Evolutionary conservation across 2,113 vertebrate species (phyloP).

Genomic region (Sander vitreus): DNA sequence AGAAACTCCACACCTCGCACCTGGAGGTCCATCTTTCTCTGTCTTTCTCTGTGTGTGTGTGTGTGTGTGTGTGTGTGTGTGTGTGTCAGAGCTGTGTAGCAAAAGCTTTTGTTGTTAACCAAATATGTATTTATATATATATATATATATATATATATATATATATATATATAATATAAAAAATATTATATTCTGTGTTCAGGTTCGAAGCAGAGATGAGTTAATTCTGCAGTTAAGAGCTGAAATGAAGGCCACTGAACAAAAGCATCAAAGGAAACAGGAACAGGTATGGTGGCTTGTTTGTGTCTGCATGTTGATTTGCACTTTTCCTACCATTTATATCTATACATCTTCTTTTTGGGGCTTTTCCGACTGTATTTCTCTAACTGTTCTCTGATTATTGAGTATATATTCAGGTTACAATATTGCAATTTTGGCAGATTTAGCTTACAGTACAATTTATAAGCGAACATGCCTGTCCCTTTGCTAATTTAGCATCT

Average conservation of each 20-base stretch:
- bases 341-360: neutral
- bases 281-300: slow-evolving; percentile 65
- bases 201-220: slow-evolving; percentile 74
- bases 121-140: neutral
- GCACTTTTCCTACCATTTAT: neutral
- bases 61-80: slow-evolving; percentile 12
- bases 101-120: neutral
- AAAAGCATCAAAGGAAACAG: slow-evolving; percentile 66
- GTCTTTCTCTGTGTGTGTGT: slow-evolving; percentile 10
- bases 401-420: neutral
- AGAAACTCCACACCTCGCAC: slow-evolving; percentile 72
- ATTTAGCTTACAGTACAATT: neutral
- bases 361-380: neutral
- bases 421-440: neutral
- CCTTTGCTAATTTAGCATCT: neutral
- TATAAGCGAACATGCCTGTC: neutral
- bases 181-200: slow-evolving; percentile 21
- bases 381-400: neutral
- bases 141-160: neutral
- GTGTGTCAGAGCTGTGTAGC: neutral
- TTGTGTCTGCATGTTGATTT: neutral
- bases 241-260: slow-evolving; percentile 66
- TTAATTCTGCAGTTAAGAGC: slow-evolving; percentile 75
- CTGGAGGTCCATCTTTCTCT: slow-evolving; percentile 72
- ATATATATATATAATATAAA: no score